Base-by-base conservation (phyloP, 2,113 vertebrate genomes). In the Ondatra zibethicus region DNA sequence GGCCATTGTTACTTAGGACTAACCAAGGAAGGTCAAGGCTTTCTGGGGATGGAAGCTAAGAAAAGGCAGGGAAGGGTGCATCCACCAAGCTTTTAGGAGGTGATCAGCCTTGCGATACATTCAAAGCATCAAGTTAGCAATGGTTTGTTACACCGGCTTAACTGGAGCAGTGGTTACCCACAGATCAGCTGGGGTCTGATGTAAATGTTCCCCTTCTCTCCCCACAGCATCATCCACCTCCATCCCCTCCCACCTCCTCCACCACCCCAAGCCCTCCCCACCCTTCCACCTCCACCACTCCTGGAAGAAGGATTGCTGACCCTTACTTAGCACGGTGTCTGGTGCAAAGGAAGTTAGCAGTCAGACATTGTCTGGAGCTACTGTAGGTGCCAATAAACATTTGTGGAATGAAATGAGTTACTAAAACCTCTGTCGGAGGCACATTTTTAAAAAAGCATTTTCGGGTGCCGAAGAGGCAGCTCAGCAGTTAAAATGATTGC, bases 71-170 rank as follows among this genome's bases (percentile, higher is more conserved):
- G 63, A 45, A 47, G 16, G 10, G 0, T 0, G 14, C 4, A 7
- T 17, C 61, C 4, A 2, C n/a, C 39, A 47, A 50, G 58, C 23
- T 16, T 42, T 12, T 4, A 29, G 68, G 55, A 68, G 77, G 55
- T 55, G 1, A 0, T 0, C 2, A 13, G 21, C 13, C 21, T 27
- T 16, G 11, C n/a, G 1, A 47, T 29, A 27, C 42, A 39, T 29
- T 36, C 29, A 52, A 63, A 29, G 14, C 16, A 17, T 7, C 16
- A 33, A 0, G 3, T n/a, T 21, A 68, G 13, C 17, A 70, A 33
- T 29, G 29, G 14, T 50, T 66, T n/a, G 58, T 65, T 45, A n/a
- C 7, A 12, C 39, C 29, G 9, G 5, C 21, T 16, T 13, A 55
- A 47, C 23, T 14, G 52, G 12, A 27, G 8, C 52, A n/a, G 19